Conservation (phyloP, 2,797 vertebrate genomes). For the Dermochelys coriacea region DNA sequence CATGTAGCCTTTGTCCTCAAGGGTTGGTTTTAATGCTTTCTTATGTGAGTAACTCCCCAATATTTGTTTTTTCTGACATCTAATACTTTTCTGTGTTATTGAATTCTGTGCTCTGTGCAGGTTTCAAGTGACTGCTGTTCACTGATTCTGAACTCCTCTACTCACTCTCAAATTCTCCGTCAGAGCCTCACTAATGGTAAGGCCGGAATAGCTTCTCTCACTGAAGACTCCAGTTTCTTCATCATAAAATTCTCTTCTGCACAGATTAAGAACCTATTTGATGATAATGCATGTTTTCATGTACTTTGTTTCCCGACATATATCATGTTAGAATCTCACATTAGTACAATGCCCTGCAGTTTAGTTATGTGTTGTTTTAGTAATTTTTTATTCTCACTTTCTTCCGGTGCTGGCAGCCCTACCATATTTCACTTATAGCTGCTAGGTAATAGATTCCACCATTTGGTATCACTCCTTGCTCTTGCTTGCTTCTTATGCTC, state of each 20-base stretch:
- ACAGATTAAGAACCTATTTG: neutral
- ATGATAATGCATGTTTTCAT: neutral
- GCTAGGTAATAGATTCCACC: neutral
- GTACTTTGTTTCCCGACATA: neutral
- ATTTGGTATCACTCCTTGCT: neutral
- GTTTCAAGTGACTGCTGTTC: neutral
- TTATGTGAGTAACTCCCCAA: neutral
- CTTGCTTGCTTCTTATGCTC: neutral
- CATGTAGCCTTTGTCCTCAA: neutral
- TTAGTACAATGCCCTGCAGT: neutral
- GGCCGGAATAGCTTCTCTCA: constrained; percentile 3
- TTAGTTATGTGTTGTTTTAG: neutral
- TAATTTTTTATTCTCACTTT: neutral
- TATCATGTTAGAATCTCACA: neutral
- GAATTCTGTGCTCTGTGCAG: neutral
- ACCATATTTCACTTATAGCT: neutral
- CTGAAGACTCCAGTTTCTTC: neutral
- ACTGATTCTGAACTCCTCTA: neutral
- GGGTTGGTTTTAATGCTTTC: neutral
- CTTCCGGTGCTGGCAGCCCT: neutral
- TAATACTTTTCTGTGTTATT: neutral
- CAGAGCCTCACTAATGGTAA: neutral
- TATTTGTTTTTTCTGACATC: neutral
- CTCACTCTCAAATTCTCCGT: neutral
- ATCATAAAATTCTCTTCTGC: neutral